Evolutionary conservation across 1,140 invertebrate species (phyloP).

Genomic region (Drosophila watanabei): DNA sequence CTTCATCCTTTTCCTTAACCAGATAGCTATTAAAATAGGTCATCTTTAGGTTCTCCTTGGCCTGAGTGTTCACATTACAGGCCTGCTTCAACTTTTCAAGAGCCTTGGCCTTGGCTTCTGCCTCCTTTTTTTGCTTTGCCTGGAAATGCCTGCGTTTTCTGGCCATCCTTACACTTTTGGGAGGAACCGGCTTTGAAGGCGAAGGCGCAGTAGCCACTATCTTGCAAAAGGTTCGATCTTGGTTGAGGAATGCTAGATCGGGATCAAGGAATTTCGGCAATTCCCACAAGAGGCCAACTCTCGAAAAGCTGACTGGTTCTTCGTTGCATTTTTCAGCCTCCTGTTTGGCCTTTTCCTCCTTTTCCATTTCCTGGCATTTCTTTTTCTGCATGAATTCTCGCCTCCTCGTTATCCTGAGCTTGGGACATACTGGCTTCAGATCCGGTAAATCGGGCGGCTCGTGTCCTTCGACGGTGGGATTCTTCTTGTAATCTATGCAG

Average conservation of each 20-base stretch:
- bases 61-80: background rate
- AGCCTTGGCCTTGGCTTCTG: background rate
- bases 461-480: background rate
- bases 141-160: conserved; percentile 5
- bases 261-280: background rate
- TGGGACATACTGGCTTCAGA: background rate
- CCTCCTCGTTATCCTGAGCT: background rate
- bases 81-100: background rate
- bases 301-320: background rate
- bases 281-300: background rate
- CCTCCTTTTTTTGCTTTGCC: conserved; percentile 3
- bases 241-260: background rate
- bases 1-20: background rate
- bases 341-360: background rate
- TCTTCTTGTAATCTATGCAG: conserved; percentile 12
- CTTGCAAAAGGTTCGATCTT: conserved; percentile 1
- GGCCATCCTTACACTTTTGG: background rate
- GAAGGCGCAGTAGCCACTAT: background rate
- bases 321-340: no score
- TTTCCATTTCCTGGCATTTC: background rate
- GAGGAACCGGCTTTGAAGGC: background rate
- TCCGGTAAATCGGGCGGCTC: background rate
- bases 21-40: background rate
- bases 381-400: background rate
- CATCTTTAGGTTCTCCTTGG: conserved; percentile 19